Conservation (phyloP, 2,797 vertebrate genomes). For the Acropternis orthonyx region DNA sequence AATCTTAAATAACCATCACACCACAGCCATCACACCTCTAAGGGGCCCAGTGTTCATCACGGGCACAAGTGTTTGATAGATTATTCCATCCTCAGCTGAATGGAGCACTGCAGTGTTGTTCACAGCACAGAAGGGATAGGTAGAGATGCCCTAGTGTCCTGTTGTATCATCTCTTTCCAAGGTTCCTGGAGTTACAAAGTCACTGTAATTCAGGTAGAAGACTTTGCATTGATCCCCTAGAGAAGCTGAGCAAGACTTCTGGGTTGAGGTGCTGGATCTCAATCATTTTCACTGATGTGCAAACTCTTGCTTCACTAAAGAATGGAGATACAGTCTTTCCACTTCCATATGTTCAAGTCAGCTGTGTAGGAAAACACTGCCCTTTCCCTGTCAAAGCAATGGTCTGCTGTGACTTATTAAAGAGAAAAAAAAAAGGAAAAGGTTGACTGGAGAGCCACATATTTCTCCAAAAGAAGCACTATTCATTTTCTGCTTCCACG, state of each 20-base stretch:
- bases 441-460: background rate
- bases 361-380: background rate
- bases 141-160: background rate
- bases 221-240: background rate
- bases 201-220: background rate
- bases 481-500: constrained; percentile 5
- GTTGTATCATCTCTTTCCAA: background rate
- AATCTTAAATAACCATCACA: background rate
- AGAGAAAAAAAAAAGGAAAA: background rate
- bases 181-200: background rate
- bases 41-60: background rate
- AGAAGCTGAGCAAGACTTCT: background rate
- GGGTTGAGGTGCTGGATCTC: background rate
- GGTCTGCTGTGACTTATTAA: background rate
- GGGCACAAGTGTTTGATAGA: background rate
- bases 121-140: background rate
- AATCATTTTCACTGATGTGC: background rate
- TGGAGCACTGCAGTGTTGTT: background rate
- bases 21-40: background rate
- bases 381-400: background rate
- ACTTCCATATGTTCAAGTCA: background rate
- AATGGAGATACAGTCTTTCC: background rate
- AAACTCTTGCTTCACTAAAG: background rate
- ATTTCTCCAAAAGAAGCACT: background rate
- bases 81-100: background rate